These are phyloP conservation scores for Antedon bifida DNA, from an alignment of 35 echinoderm and acorn worm genomes.

Conservation along the genomic window DNA sequence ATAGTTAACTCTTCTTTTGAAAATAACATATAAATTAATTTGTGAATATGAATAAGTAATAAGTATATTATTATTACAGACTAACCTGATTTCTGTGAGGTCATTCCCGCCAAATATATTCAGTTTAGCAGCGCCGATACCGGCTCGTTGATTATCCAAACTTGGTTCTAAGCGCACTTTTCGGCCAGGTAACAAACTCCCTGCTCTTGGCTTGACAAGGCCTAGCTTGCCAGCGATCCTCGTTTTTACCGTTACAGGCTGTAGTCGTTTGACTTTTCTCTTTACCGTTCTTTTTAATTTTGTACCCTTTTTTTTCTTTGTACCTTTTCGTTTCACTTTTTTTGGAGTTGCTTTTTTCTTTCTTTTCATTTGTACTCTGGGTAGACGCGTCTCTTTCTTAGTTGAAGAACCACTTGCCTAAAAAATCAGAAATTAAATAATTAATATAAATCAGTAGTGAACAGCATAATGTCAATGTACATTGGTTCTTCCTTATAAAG, in stretches of 20 bases:
- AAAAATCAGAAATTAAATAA: not conserved
- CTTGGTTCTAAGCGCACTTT: conserved; percentile 23
- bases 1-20: no score
- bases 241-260: conserved; percentile 45
- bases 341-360: conserved; percentile 25
- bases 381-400: not conserved
- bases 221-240: conserved; percentile 71
- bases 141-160: conserved; percentile 16
- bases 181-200: conserved; percentile 48
- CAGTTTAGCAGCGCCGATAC: conserved; percentile 50
- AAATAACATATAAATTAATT: no score
- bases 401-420: conserved; percentile 1
- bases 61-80: no score
- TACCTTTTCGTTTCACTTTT: not conserved
- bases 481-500: no score
- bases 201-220: conserved; percentile 57
- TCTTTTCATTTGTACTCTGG: conserved; percentile 16
- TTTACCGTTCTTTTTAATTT: conserved; percentile 11
- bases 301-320: conserved; percentile 23
- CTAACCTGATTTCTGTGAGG: conserved; percentile 29
- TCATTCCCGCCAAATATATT: conserved; percentile 34
- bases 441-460: not conserved
- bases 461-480: no score
- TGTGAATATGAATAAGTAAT: no score
- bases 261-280: not conserved